Base-by-base conservation (phyloP, 2,113 vertebrate species). In the Mystacornis crossleyi region DNA sequence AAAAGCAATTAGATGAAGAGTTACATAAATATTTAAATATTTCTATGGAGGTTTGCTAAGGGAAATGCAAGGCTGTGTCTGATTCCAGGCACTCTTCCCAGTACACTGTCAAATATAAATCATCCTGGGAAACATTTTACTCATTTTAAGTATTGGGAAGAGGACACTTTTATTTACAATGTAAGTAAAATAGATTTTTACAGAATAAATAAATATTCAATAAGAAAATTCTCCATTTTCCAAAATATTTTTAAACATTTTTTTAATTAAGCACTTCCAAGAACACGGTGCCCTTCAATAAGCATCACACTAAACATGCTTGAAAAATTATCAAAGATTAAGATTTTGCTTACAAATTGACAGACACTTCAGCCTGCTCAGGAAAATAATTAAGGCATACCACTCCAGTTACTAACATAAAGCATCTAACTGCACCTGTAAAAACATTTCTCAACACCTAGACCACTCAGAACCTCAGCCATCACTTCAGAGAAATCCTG, bases 11-110 rank as follows among this genome's bases (percentile, higher is more conserved):
- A 94, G 92, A 89, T 86, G 73, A 93, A 86, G 71, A 73, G 53
- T 92, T 92, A 83, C 31, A 88, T 96, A 96, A 95, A 96, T 95
- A 96, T 92, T 93, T 92, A 81, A 94, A 81, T 89, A 81, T 74
- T 95, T 95, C 45, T 83, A 40, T 34, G n/a, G 92, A 71, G 48
- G 8, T 93, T 81, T 94, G 47, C 72, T 81, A 36, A 25, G 71
- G 79, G 80, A 95, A 96, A 88, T 70, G 67, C 55, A 88, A 85
- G n/a, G 72, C 45, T 86, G 40, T 33, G 71, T 83, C 67, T 86
- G 60, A 67, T 86, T 90, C 79, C 53, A 90, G 88, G 90, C 79
- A 74, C 55, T 86, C 69, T 90, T 96, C 81, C 81, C 67, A 93
- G 92, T 78, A 83, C 60, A 86, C 75, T 83, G 54, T 36, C 85